Evolutionary conservation across 1,140 invertebrate species (phyloP).

Genomic region (Cotesia glomerata): DNA sequence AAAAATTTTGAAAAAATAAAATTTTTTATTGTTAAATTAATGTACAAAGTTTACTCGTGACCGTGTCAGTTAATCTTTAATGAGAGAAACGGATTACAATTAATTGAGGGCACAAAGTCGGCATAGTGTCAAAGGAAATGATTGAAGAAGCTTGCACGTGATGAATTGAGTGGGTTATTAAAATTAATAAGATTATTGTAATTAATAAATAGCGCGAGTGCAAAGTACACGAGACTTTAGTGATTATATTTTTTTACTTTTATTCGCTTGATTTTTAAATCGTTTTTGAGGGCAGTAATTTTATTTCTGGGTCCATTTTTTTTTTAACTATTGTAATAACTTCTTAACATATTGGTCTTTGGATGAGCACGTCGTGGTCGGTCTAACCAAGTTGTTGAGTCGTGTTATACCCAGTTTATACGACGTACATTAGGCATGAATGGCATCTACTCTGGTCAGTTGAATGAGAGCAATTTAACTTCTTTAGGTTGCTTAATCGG

Average conservation of each 20-base stretch:
- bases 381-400: conserved; percentile 55
- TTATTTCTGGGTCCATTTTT: too few species aligned
- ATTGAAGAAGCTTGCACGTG: not conserved
- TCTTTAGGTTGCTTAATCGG: conserved; percentile 65
- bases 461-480: conserved; percentile 66
- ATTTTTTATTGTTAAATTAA: conserved; percentile 7
- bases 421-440: conserved; percentile 65
- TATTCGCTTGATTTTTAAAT: not conserved
- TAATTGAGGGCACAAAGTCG: conserved; percentile 13
- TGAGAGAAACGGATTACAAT: conserved; percentile 16
- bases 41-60: conserved; percentile 3
- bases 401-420: conserved; percentile 63
- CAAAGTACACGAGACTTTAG: not conserved
- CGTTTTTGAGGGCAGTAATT: not conserved
- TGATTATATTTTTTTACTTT: not conserved
- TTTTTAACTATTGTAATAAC: too few species aligned
- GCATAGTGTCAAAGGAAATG: not conserved
- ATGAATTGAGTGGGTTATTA: conserved; percentile 5
- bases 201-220: not conserved
- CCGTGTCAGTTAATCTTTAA: not conserved
- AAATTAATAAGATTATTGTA: not conserved
- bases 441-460: conserved; percentile 63
- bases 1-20: not conserved
- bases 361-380: not conserved
- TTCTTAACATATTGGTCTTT: not conserved